phyloP scores from a whole-genome alignment of 2,888 invertebrate genomes.

The Erannis defoliaria region DNA sequence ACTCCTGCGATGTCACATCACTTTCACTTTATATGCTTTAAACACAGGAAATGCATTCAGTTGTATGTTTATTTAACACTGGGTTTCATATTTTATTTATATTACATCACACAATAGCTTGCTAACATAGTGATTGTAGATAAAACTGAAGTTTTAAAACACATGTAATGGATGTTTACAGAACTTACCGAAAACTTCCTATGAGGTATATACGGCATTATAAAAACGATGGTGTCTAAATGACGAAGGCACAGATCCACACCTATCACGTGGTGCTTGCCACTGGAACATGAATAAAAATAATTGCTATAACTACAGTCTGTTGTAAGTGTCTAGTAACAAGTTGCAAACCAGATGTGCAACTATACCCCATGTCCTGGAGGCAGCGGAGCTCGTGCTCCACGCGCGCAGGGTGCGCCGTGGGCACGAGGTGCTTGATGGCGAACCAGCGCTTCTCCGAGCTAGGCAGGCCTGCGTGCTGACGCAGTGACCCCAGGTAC shows the following conservation, averaged over 20 bases:
- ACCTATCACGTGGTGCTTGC: constrained; percentile 93
- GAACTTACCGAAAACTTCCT: constrained; percentile 91
- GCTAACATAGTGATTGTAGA: background rate
- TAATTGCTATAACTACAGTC: background rate
- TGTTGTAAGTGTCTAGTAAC: background rate
- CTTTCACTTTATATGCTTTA: no score
- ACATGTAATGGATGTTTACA: background rate
- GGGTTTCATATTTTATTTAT: background rate
- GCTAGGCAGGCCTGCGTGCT: constrained; percentile 67
- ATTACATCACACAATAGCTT: background rate
- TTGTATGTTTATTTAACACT: no score
- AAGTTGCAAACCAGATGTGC: background rate
- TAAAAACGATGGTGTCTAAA: constrained; percentile 93
- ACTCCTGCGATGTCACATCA: constrained; percentile 86
- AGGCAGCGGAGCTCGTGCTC: constrained; percentile 93
- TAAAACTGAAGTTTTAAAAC: constrained; percentile 3
- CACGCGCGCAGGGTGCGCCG: constrained; percentile 93
- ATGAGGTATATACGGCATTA: constrained; percentile 96
- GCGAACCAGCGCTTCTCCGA: constrained; percentile 89
- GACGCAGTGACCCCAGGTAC: constrained; percentile 90
- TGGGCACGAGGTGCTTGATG: constrained; percentile 95
- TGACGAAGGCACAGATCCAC: constrained; percentile 92
- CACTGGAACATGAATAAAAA: constrained; percentile 84
- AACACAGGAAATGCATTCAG: no score
- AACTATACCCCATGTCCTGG: constrained; percentile 90